phyloP scores from a whole-genome alignment of 2,797 vertebrate genomes.

The Vespertilio murinus region DNA sequence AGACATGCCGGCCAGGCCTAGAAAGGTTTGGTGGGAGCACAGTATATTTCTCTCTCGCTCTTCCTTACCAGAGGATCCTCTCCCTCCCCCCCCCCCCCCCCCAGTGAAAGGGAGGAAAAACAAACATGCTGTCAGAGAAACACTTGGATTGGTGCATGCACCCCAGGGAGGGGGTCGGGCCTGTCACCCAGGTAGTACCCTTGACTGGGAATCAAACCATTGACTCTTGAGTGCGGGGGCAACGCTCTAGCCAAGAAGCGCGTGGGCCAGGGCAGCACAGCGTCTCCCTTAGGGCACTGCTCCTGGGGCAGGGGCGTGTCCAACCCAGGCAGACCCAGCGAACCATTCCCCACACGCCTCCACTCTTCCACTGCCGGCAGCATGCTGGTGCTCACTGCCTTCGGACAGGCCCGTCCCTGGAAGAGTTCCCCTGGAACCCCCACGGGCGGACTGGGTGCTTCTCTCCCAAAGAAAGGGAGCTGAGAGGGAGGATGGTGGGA shows the following conservation, averaged over 20 bases:
- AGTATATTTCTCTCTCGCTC: not conserved
- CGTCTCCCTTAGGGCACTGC: not conserved
- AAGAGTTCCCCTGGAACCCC: not conserved
- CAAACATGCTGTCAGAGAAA: not conserved
- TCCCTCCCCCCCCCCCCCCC: too few relatives aligned
- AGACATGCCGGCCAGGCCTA: too few relatives aligned
- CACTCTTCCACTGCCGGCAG: not conserved
- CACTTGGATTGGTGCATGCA: too few relatives aligned
- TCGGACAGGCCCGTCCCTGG: too few relatives aligned
- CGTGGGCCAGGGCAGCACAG: not conserved
- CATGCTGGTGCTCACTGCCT: not conserved
- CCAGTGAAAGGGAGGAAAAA: too few relatives aligned
- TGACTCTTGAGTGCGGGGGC: too few relatives aligned
- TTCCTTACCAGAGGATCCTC: not conserved
- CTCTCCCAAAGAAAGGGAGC: not conserved
- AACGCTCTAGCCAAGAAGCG: too few relatives aligned
- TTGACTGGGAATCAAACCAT: too few relatives aligned
- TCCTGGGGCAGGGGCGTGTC: not conserved
- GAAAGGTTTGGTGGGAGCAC: not conserved
- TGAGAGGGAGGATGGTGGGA: not conserved
- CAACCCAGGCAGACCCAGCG: not conserved
- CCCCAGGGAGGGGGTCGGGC: not conserved
- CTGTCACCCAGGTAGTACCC: not conserved
- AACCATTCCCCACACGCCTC: not conserved
- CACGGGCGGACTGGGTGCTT: not conserved